Evolutionary conservation across 2,113 vertebrate species (phyloP).

Genomic region (Chloroceryle aenea): DNA sequence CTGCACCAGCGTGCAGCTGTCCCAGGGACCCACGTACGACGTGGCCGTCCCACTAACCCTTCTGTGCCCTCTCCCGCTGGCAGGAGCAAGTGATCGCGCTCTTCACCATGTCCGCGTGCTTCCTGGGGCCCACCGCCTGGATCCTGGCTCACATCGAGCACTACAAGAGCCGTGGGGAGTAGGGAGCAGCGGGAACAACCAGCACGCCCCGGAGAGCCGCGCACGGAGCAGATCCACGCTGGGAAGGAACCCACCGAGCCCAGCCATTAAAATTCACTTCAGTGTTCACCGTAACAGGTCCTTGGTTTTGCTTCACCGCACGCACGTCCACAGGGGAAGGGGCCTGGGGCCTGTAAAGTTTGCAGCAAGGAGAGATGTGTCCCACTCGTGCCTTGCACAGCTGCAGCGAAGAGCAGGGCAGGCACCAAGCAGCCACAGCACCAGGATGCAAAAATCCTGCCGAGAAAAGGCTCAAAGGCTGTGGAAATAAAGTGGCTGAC

Average conservation of each 20-base stretch:
- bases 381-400: rapidly evolving
- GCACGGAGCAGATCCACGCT: rapidly evolving
- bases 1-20: rapidly evolving
- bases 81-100: conserved; percentile 79
- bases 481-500: rapidly evolving
- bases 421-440: rapidly evolving
- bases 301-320: rapidly evolving
- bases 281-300: rapidly evolving
- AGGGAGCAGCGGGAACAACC: background rate
- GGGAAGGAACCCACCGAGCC: rapidly evolving
- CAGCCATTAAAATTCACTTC: conserved; percentile 1
- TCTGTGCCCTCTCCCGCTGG: rapidly evolving
- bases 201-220: rapidly evolving
- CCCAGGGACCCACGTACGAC: background rate
- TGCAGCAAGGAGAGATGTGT: rapidly evolving
- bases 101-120: rapidly evolving
- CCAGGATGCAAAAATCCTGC: background rate
- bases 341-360: rapidly evolving
- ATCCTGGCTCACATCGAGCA: conserved; percentile 72
- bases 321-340: rapidly evolving
- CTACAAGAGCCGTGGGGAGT: conserved; percentile 62
- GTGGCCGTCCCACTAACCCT: rapidly evolving
- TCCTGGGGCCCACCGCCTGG: conserved; percentile 77
- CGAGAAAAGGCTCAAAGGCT: background rate
- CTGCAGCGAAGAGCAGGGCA: rapidly evolving